Evolutionary conservation across 1,140 invertebrate species (phyloP), one percentile per base, ranked within the genome.

Genomic region (Nixonia krombeini): DNA sequence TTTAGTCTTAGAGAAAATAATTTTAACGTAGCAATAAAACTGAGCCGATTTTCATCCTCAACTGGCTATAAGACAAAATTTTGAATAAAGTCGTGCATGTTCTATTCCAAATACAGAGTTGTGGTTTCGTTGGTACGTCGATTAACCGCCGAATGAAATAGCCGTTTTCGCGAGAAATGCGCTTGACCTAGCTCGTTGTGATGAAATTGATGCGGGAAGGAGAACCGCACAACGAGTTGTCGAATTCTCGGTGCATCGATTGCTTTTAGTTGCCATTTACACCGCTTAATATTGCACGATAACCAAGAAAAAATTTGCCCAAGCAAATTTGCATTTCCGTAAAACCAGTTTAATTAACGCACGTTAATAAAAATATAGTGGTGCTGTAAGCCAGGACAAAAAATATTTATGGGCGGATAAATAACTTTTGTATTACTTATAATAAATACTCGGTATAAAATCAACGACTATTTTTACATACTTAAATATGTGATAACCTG

Each of bases 181-280:
- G 58, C 66, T 69, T 68, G 65, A 62, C 65, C 65, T 23, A 57
- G 53, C 56, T 69, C 49, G 29, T 44, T 67, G 67, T 74, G 74
- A 78, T 76, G 70, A 73, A 79, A 76, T 77, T 74, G 76, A 66
- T 73, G 66, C 33, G 59, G 53, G 37, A 63, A 45, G 37, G 65
- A 66, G 59, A 51, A 64, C 38, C 12, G 13, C 47, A 44, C 33
- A 65, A 67, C 53, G 70, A 72, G 55, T 70, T 65, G 69, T 76
- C 75, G 44, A 70, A 75, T 78, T 56, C 70, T 46, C 61, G 16
- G 46, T 13, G 45, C 69, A 75, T 75, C 75, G 74, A 78, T 78
- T 78, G 73, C 68, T 70, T 75, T 72, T 53, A 59, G 56, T 66
- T 70, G 68, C 73, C 67, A 76, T 75, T 76, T 74, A 71, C 72